Evolutionary conservation across 2,888 invertebrate genomes (phyloP).

Genomic region (Agrotis clavis): DNA sequence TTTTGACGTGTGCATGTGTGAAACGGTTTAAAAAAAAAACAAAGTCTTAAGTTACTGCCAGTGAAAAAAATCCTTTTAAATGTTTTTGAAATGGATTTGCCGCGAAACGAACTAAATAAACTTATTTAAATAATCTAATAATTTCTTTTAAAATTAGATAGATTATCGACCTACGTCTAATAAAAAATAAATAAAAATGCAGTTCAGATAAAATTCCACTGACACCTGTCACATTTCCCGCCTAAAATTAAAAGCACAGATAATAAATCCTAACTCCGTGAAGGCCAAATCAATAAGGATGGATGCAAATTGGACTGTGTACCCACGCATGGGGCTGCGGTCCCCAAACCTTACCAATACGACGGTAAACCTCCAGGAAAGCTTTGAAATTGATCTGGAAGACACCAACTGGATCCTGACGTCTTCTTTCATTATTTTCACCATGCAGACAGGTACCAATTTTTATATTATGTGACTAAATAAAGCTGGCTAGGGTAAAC

Average conservation of each 20-base stretch:
- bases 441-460: slow-evolving; percentile 96
- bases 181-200: slow-evolving; percentile 23
- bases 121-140: neutral
- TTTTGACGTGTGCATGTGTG: slow-evolving; percentile 24
- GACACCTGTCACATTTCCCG: slow-evolving; percentile 26
- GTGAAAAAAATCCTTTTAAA: slow-evolving; percentile 2
- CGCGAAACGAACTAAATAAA: slow-evolving; percentile 9
- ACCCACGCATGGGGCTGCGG: slow-evolving; percentile 75
- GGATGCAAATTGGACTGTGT: slow-evolving; percentile 80
- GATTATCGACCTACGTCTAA: neutral
- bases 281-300: slow-evolving; percentile 65
- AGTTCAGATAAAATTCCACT: neutral
- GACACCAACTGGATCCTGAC: slow-evolving; percentile 97
- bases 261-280: neutral
- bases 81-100: slow-evolving; percentile 28
- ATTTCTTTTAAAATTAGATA: neutral
- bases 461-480: neutral
- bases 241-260: slow-evolving; percentile 37
- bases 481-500: no score
- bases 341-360: slow-evolving; percentile 85
- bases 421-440: slow-evolving; percentile 92
- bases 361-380: slow-evolving; percentile 90
- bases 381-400: slow-evolving; percentile 93
- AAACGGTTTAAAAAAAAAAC: slow-evolving; percentile 2
- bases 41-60: neutral